These are phyloP conservation scores for Podocnemis expansa DNA, from an alignment of 2,113 vertebrate genomes.

Conservation along the genomic window DNA sequence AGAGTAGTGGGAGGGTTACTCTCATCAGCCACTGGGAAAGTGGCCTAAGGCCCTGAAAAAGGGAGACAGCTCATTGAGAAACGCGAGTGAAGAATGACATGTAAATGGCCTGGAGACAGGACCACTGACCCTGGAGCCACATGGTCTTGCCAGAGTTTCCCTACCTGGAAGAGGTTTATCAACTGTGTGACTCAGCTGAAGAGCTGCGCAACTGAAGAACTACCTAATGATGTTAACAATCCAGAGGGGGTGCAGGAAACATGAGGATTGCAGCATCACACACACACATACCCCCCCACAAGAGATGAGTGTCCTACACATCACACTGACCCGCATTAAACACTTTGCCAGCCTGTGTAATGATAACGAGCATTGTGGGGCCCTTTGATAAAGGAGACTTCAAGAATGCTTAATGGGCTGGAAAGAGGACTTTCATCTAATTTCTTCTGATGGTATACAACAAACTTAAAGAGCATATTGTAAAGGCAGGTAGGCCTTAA, in stretches of 20 bases:
- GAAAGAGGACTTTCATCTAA: not conserved
- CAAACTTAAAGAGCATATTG: not conserved
- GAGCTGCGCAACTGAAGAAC: not conserved
- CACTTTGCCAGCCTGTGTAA: conserved; percentile 20
- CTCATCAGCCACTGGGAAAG: no score
- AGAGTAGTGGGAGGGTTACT: not conserved
- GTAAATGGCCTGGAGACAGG: not conserved
- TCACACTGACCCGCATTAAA: conserved; percentile 16
- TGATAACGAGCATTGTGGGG: not conserved
- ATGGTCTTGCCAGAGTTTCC: not conserved
- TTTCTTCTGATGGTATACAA: not conserved
- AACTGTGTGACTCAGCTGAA: not conserved
- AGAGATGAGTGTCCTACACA: not conserved
- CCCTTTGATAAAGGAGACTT: not conserved
- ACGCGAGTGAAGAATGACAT: not conserved
- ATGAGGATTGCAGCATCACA: not conserved
- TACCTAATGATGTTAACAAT: not conserved
- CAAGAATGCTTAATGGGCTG: not conserved
- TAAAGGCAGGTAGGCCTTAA: not conserved
- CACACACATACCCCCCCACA: not conserved
- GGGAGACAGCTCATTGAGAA: not conserved
- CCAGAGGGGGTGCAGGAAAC: no score
- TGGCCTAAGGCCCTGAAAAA: not conserved
- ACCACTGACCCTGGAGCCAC: not conserved
- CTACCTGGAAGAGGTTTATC: not conserved